Conservation (phyloP, 2,797 vertebrate genomes). For the Helostoma temminkii region DNA sequence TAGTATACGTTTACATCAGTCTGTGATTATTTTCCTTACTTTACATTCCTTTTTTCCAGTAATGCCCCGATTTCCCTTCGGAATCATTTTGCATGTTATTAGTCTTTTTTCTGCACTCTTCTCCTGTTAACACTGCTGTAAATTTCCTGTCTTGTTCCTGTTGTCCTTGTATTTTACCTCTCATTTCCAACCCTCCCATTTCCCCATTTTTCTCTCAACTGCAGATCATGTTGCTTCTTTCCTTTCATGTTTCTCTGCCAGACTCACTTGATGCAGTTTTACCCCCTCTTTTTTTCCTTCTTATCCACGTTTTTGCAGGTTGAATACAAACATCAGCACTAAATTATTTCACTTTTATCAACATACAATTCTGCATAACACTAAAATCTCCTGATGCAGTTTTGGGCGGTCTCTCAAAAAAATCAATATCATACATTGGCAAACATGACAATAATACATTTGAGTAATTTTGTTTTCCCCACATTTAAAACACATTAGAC, state of each 20-base stretch:
- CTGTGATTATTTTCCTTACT: constrained; percentile 39
- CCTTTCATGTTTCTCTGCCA: constrained; percentile 43
- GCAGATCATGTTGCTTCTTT: constrained; percentile 32
- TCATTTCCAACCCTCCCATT: constrained; percentile 5
- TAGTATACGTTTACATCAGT: constrained; percentile 37
- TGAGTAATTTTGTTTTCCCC: neutral
- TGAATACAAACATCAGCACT: constrained; percentile 39
- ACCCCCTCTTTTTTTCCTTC: constrained; percentile 21
- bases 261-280: constrained; percentile 21
- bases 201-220: constrained; percentile 4
- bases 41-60: constrained; percentile 9
- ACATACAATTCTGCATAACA: constrained; percentile 4
- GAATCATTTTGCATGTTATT: constrained; percentile 27
- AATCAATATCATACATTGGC: constrained; percentile 11
- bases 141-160: constrained; percentile 9
- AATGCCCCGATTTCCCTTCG: constrained; percentile 21
- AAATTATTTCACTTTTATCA: constrained; percentile 47
- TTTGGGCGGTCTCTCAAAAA: neutral
- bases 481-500: constrained; percentile 1
- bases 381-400: neutral
- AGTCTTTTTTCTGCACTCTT: neutral
- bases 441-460: constrained; percentile 11
- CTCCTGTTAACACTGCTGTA: constrained; percentile 17
- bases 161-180: constrained; percentile 22
- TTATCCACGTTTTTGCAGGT: constrained; percentile 35